phyloP scores from a whole-genome alignment of 2,113 vertebrate genomes.

The Vulpes lagopus region DNA sequence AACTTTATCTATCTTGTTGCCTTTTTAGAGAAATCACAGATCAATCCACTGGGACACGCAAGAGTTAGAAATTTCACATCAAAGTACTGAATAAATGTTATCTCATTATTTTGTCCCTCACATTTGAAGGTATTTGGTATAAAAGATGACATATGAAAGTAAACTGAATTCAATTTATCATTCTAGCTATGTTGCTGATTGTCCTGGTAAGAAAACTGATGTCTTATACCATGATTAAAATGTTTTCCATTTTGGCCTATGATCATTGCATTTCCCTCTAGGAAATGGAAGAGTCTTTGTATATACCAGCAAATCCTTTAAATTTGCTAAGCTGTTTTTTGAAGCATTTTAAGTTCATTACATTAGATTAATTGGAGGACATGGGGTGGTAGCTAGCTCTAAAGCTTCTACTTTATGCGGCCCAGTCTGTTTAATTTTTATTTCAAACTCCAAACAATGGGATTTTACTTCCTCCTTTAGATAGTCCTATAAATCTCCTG shows the following conservation, averaged over 20 bases:
- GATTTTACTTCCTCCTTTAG: neutral
- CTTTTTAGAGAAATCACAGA: conserved; percentile 25
- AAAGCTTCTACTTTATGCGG: neutral
- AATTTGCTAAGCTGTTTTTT: neutral
- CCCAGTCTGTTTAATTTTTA: neutral
- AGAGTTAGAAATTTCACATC: conserved; percentile 14
- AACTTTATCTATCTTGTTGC: neutral
- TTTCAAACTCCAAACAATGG: neutral
- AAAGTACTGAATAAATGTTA: conserved; percentile 17
- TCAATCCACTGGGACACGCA: neutral
- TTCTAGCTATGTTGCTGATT: conserved; percentile 13
- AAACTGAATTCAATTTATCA: conserved; percentile 30
- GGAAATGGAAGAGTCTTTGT: neutral
- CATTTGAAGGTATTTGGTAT: neutral
- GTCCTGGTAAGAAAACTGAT: conserved; percentile 24
- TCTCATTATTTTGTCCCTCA: conserved; percentile 40
- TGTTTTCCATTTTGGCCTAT: neutral
- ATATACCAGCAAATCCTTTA: neutral
- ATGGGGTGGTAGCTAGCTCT: neutral
- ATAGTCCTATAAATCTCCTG: neutral
- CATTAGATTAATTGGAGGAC: neutral
- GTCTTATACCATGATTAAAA: conserved; percentile 28
- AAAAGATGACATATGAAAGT: conserved; percentile 54
- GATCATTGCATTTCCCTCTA: conserved; percentile 3
- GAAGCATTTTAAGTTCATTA: neutral